phyloP scores from a whole-genome alignment of 2,888 invertebrate species.

The Carabus problematicus region DNA sequence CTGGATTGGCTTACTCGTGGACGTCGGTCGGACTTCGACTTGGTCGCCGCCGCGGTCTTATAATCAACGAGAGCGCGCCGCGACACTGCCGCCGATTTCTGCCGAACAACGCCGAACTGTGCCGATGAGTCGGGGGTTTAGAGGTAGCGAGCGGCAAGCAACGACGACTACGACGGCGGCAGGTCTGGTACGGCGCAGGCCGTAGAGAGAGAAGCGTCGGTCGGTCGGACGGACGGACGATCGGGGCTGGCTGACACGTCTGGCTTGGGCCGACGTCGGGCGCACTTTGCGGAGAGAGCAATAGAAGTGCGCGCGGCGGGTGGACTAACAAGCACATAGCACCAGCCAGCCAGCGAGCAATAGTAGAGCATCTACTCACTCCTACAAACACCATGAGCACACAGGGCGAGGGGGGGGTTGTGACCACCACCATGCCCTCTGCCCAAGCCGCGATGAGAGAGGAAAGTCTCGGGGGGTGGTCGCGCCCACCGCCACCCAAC shows the following conservation, averaged over 20 bases:
- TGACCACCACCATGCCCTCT: too few relatives aligned
- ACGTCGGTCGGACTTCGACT: constrained; percentile 51
- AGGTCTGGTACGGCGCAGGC: too few relatives aligned
- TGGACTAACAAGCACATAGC: not conserved
- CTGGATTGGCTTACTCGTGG: constrained; percentile 46
- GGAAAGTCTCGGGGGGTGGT: not conserved
- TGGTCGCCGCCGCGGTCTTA: constrained; percentile 49
- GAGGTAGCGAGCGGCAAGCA: constrained; percentile 47
- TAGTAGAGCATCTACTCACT: not conserved
- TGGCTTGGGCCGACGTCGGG: constrained; percentile 63
- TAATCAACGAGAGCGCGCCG: constrained; percentile 46
- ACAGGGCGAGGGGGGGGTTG: too few relatives aligned
- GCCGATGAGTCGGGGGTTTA: constrained; percentile 38
- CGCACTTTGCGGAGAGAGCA: constrained; percentile 58
- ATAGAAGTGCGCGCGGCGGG: not conserved
- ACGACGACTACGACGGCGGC: not conserved
- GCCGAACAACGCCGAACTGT: constrained; percentile 45
- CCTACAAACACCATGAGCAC: not conserved
- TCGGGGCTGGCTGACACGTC: constrained; percentile 53
- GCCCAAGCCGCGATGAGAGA: too few relatives aligned
- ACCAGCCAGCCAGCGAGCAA: not conserved
- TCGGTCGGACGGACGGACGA: constrained; percentile 20
- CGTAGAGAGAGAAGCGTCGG: constrained; percentile 18
- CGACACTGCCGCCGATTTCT: constrained; percentile 39
- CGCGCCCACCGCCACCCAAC: constrained; percentile 4